Evolutionary conservation across 2,888 invertebrate genomes (phyloP).

Genomic region (Empis livida): DNA sequence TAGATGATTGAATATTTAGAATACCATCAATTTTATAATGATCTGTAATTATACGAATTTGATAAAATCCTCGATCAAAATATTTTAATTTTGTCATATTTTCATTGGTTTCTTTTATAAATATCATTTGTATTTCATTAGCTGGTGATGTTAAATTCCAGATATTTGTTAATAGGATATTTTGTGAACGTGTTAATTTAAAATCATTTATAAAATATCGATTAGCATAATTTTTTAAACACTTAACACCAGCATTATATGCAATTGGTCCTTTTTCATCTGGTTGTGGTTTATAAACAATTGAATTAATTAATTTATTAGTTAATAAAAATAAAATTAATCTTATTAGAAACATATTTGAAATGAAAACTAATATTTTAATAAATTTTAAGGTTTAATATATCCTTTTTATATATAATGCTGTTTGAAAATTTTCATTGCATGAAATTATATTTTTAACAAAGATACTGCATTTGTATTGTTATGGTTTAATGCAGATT

Average conservation of each 20-base stretch:
- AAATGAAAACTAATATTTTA: too few relatives aligned
- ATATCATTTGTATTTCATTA: constrained; percentile 28
- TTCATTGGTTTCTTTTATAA: constrained; percentile 24
- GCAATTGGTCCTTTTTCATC: neutral
- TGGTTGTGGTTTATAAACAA: too few relatives aligned
- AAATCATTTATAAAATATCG: neutral
- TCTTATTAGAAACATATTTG: too few relatives aligned
- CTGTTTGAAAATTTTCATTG: too few relatives aligned
- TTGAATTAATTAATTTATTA: too few relatives aligned
- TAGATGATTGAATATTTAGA: constrained; percentile 9
- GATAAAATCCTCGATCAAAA: constrained; percentile 15
- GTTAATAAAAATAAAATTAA: too few relatives aligned
- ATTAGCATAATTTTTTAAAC: neutral
- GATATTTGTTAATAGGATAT: constrained; percentile 23
- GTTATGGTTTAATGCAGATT: too few relatives aligned
- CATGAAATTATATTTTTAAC: too few relatives aligned
- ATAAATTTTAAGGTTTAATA: too few relatives aligned
- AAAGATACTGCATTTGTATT: too few relatives aligned
- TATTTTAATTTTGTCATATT: constrained; percentile 20
- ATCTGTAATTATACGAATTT: constrained; percentile 24
- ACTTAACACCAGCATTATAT: neutral
- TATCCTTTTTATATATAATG: too few relatives aligned
- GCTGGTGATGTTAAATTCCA: constrained; percentile 30
- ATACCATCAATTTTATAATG: neutral
- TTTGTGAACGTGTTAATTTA: constrained; percentile 20